Conservation (phyloP, 2,888 invertebrate genomes). For the Spisula solida region DNA sequence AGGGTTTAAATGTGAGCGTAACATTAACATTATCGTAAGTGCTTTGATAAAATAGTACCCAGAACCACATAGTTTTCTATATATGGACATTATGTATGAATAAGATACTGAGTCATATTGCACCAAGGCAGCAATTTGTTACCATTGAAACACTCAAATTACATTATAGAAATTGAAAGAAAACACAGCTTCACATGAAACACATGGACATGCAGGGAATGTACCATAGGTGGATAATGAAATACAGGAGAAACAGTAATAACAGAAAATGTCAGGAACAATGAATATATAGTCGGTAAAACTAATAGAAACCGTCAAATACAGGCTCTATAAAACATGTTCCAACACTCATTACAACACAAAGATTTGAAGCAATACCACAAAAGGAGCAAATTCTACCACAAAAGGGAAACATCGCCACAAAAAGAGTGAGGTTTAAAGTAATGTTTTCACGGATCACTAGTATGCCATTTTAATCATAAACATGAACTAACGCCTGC, state of each 20-base stretch:
- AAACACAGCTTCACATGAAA: constrained; percentile 27
- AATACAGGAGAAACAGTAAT: constrained; percentile 6
- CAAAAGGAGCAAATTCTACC: not conserved
- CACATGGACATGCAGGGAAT: not conserved
- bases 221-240: not conserved
- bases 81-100: not conserved
- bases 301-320: constrained; percentile 11
- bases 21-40: too few relatives aligned
- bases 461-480: not conserved
- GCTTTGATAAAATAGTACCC: not conserved
- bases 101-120: constrained; percentile 31
- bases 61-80: constrained; percentile 22
- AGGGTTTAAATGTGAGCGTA: too few relatives aligned
- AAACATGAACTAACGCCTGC: not conserved
- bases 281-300: not conserved
- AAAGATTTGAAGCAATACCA: not conserved
- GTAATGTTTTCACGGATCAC: not conserved
- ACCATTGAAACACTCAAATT: constrained; percentile 43
- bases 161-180: constrained; percentile 50
- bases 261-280: constrained; percentile 21
- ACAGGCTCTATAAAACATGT: not conserved
- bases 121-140: constrained; percentile 34
- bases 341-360: not conserved
- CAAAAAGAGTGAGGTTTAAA: not conserved
- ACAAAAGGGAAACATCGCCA: not conserved